Conservation (phyloP, 2,888 invertebrate species). For the Aethes cnicana region DNA sequence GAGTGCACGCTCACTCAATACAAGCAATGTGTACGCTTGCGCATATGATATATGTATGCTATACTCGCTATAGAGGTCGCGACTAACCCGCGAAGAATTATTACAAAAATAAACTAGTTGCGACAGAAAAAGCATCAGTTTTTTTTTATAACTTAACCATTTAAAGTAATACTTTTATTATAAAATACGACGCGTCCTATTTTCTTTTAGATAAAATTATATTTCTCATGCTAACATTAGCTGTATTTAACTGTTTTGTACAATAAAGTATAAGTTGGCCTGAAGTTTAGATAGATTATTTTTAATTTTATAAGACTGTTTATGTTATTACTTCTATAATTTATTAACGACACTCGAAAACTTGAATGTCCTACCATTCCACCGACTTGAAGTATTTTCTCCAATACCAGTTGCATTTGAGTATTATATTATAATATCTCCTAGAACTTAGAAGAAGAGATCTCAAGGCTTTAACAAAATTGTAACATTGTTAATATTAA, state of each 20-base stretch:
- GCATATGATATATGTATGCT: no score
- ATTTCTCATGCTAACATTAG: constrained; percentile 47
- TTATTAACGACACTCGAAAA: constrained; percentile 68
- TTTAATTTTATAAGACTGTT: constrained; percentile 76
- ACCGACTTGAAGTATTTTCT: constrained; percentile 70
- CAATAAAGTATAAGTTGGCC: constrained; percentile 56
- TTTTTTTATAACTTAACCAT: constrained; percentile 41
- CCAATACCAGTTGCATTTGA: constrained; percentile 62
- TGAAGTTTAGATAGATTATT: constrained; percentile 58
- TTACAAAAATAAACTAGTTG: constrained; percentile 33
- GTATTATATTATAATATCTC: constrained; percentile 62
- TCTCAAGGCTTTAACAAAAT: constrained; percentile 60
- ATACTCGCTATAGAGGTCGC: no score
- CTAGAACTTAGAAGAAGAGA: constrained; percentile 41
- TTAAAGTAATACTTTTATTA: constrained; percentile 36
- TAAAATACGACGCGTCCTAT: constrained; percentile 51
- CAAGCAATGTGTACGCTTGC: no score
- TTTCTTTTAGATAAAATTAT: constrained; percentile 48
- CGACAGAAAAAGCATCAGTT: constrained; percentile 43
- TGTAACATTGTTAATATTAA: constrained; percentile 30
- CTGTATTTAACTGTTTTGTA: constrained; percentile 54
- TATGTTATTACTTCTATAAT: constrained; percentile 57
- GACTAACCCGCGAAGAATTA: no score
- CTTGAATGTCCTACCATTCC: constrained; percentile 67
- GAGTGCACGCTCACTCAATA: no score